Evolutionary conservation across 23 tunicate species (phyloP), one percentile per base, ranked within the genome.

Genomic region (Corella eumyota): DNA sequence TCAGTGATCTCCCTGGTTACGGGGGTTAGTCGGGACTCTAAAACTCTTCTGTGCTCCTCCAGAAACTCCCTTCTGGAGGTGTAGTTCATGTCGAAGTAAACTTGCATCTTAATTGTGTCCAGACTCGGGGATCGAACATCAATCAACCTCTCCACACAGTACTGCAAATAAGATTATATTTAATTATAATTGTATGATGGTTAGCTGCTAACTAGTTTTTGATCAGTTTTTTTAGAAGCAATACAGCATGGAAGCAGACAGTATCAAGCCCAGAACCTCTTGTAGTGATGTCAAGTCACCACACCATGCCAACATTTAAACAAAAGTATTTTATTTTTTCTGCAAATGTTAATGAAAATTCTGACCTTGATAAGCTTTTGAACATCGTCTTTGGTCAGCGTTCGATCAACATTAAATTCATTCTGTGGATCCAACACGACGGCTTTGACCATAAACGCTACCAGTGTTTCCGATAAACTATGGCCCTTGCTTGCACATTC

Each of bases 71-170:
- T 67, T 40, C 98, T 58, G 28, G 75, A 73, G 27, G 98, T 92
- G 72, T 92, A 92, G 57, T 92, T 92, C 98, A 92, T 92, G 59
- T 92, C 98, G 65, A 92, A 92, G 67, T 92, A 92, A 30, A 92
- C 98, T 72, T 92, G 98, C 93, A 92, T 83, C 67, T 92, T 92
- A 13, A 92, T 83, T 2, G 98, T 92, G 56, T 92, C 98, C 45
- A 92, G 54, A 56, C 98, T 76, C 0, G 98, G 86, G 17, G 98
- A 92, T 31, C 81, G 36, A 22, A 67, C 61, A 36, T 83, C 93
- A 36, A 72, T 60, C 50, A 92, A 79, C 24, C 98, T 50, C 25
- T 82, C 93, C 6, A 83, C 85, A 70, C 98, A 92, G 37, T 65
- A 58, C 82, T 75, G 47, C 58, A 75, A 45, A 33, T 34, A 17